Evolutionary conservation across 2,797 vertebrate genomes (phyloP).

Genomic region (Pteronotus mesoamericanus): DNA sequence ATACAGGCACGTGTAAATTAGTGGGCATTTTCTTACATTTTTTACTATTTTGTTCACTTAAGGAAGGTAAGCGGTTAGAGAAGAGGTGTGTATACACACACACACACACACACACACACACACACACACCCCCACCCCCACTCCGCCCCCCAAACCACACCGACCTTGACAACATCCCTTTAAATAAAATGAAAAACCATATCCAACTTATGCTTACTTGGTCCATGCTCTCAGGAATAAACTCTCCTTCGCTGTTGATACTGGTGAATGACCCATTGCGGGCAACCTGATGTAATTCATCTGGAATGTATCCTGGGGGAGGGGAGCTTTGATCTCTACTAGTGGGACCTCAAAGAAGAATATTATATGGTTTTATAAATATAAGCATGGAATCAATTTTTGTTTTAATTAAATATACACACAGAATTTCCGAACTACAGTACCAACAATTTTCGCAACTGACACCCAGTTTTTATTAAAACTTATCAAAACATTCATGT

Average conservation of each 20-base stretch:
- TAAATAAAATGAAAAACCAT: slow-evolving; percentile 14
- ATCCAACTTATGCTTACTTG: slow-evolving; percentile 84
- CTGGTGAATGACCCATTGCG: slow-evolving; percentile 98
- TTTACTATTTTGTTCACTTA: slow-evolving; percentile 18
- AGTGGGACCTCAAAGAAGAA: slow-evolving; percentile 84
- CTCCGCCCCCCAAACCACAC: slow-evolving; percentile 7
- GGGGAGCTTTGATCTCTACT: slow-evolving; percentile 96
- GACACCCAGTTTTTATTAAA: slow-evolving; percentile 36
- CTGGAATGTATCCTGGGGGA: slow-evolving; percentile 98
- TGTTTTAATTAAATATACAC: slow-evolving; percentile 22
- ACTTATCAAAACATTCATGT: not conserved
- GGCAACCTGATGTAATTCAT: slow-evolving; percentile 95
- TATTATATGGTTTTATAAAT: slow-evolving; percentile 33
- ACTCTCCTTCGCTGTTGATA: slow-evolving; percentile 99
- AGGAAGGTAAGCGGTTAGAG: not conserved
- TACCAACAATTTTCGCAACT: slow-evolving; percentile 17
- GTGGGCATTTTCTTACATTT: not conserved
- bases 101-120: not conserved
- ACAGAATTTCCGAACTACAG: slow-evolving; percentile 5
- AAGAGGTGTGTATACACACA: not conserved
- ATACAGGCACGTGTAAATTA: not conserved
- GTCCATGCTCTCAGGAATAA: slow-evolving; percentile 99
- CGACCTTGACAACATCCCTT: not conserved
- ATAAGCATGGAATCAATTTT: slow-evolving; percentile 20
- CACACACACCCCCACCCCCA: not conserved